Conservation (phyloP, 2,888 invertebrate genomes). For the Cryptus armator region DNA sequence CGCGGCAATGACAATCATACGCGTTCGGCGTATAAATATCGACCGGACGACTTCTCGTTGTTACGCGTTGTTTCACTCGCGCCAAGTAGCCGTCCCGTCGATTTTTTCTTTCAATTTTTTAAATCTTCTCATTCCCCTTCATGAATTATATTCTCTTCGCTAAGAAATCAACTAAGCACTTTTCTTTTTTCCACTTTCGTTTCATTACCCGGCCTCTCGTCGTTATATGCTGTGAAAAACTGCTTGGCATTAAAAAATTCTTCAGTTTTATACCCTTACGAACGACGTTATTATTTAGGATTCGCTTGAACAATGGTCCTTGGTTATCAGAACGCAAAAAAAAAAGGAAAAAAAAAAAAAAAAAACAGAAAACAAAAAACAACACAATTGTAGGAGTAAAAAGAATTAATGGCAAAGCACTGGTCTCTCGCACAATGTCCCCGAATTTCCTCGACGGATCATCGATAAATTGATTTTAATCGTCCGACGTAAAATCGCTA, state of each 20-base stretch:
- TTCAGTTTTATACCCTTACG: slow-evolving; percentile 50
- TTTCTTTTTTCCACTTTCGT: slow-evolving; percentile 4
- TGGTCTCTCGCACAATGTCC: slow-evolving; percentile 47
- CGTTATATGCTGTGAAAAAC: slow-evolving; percentile 74
- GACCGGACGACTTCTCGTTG: slow-evolving; percentile 26
- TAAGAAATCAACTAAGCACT: slow-evolving; percentile 49
- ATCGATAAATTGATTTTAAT: slow-evolving; percentile 39
- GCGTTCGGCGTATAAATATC: slow-evolving; percentile 24
- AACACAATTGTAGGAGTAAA: slow-evolving; percentile 42
- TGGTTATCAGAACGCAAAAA: slow-evolving; percentile 42
- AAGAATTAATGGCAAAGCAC: slow-evolving; percentile 56
- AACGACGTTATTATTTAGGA: slow-evolving; percentile 53
- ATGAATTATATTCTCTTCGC: slow-evolving; percentile 46
- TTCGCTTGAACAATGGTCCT: slow-evolving; percentile 33
- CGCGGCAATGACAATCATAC: slow-evolving; percentile 18
- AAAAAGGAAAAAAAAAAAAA: slow-evolving; percentile 30
- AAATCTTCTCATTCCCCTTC: not conserved
- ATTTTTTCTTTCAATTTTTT: slow-evolving; percentile 11
- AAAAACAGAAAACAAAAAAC: slow-evolving; percentile 40
- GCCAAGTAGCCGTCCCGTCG: slow-evolving; percentile 17
- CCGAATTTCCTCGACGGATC: slow-evolving; percentile 32
- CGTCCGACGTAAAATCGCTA: slow-evolving; percentile 18
- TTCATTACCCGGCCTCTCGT: not conserved
- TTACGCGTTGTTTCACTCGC: slow-evolving; percentile 34
- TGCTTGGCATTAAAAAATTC: slow-evolving; percentile 74